These are phyloP conservation scores for Diachasma alloeum DNA, from an alignment of 1,140 invertebrate genomes.

Conservation along the genomic window DNA sequence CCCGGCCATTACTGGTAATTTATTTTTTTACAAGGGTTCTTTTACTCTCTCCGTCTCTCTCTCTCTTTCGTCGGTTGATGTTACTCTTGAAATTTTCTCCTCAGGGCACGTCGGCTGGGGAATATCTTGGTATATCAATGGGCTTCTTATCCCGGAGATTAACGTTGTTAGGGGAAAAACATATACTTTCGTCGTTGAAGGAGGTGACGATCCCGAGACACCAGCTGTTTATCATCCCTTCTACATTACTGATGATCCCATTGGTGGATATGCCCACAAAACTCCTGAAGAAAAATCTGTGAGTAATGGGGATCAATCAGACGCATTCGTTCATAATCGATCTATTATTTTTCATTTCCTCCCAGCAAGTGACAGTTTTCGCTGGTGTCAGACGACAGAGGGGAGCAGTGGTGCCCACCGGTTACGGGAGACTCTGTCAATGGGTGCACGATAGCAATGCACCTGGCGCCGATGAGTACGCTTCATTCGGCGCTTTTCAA, in stretches of 20 bases:
- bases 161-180: constrained; percentile 88
- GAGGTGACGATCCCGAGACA: constrained; percentile 78
- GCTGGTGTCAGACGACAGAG: constrained; percentile 77
- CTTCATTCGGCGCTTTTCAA: constrained; percentile 89
- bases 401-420: constrained; percentile 75
- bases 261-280: constrained; percentile 90
- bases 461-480: constrained; percentile 79
- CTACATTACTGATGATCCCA: constrained; percentile 92
- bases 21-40: neutral
- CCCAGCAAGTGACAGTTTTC: constrained; percentile 80
- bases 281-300: constrained; percentile 83
- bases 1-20: constrained; percentile 82
- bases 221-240: constrained; percentile 92
- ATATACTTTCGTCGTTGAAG: constrained; percentile 92
- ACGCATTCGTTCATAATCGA: no score
- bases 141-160: constrained; percentile 90
- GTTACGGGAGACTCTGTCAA: constrained; percentile 83
- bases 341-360: constrained; percentile 12
- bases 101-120: constrained; percentile 92
- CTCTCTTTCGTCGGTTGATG: neutral
- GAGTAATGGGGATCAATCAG: constrained; percentile 33
- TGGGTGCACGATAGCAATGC: constrained; percentile 81
- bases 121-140: constrained; percentile 95
- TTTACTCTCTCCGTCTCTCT: neutral
- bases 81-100: constrained; percentile 11